Evolutionary conservation across 2,113 vertebrate species (phyloP), one percentile per base, ranked within the genome.

Genomic region (Siphamia tubifer): DNA sequence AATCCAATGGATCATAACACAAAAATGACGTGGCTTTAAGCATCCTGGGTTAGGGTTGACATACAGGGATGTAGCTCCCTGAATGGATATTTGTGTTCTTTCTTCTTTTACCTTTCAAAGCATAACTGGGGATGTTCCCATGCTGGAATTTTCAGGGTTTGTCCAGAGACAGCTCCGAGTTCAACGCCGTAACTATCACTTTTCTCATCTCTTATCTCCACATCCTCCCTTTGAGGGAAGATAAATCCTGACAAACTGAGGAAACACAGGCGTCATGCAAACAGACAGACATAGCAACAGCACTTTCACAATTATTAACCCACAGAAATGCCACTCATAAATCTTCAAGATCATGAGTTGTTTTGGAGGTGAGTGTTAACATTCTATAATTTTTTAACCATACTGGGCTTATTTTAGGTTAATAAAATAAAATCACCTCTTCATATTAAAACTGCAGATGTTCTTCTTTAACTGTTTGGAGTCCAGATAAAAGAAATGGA

Each of bases 1-100:
- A 92, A 90, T 88, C 85, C 77, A 72, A 68, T 40, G 56, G 80
- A 85, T 89, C 85, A 86, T 87, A 79, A 89, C 85, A 78, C 84
- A 84, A 89, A 87, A 83, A 90, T 90, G 74, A 89, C 16, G n/a
- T n/a, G n/a, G n/a, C n/a, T n/a, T n/a, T n/a, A n/a, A n/a, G n/a
- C n/a, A n/a, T 8, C 70, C 58, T 34, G 48, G 52, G 65, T 68
- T 47, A 13, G 0, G 43, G 60, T 45, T 79, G 81, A 56, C 74
- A 68, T 44, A 61, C 68, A 61, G 55, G 47, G 48, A 21, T 12
- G 15, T 16, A 7, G 16, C 20, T 17, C 27, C 56, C 31, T 73
- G 40, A 84, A 77, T 78, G 74, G 38, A 47, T 76, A 43, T 82
- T 77, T 77, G 63, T 56, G 28, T 77, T 45, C 7, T 30, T 62